phyloP scores from a whole-genome alignment of 2,113 vertebrate species.

The Cinclus mexicanus region DNA sequence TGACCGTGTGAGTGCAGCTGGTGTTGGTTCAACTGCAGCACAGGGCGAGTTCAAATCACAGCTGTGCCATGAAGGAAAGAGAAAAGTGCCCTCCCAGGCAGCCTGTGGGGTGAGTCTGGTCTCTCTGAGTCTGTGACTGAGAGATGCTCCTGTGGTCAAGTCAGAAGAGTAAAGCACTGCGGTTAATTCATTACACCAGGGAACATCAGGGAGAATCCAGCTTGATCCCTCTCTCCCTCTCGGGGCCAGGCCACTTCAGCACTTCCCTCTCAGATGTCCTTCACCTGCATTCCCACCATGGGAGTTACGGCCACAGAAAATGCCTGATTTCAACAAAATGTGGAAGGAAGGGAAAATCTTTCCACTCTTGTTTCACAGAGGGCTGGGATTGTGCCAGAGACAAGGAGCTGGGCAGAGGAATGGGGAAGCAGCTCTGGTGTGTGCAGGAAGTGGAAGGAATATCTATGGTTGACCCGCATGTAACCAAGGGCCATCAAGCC shows the following conservation, averaged over 20 bases:
- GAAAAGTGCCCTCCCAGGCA: neutral
- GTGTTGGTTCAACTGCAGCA: accelerated
- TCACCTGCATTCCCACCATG: neutral
- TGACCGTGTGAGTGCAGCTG: accelerated
- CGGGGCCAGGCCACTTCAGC: too few relatives aligned
- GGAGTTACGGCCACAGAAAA: neutral
- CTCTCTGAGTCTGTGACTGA: neutral
- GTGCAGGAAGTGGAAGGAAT: neutral
- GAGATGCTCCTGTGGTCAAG: neutral
- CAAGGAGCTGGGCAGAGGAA: neutral
- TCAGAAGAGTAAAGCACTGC: accelerated
- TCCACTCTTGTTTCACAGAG: accelerated
- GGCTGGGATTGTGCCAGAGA: neutral
- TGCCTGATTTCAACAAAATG: neutral
- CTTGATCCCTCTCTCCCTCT: neutral
- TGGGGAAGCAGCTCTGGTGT: neutral
- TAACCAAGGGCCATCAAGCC: neutral
- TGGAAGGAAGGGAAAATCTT: neutral
- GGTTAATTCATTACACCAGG: too few relatives aligned
- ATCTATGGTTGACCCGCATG: constrained; percentile 17
- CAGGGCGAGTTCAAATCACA: neutral
- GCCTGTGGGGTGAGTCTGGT: neutral
- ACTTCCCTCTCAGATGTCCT: neutral
- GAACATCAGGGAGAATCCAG: neutral
- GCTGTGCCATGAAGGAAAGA: accelerated